Base-by-base conservation (phyloP, 2,888 invertebrate genomes). In the Orthonychiurus folsomi region DNA sequence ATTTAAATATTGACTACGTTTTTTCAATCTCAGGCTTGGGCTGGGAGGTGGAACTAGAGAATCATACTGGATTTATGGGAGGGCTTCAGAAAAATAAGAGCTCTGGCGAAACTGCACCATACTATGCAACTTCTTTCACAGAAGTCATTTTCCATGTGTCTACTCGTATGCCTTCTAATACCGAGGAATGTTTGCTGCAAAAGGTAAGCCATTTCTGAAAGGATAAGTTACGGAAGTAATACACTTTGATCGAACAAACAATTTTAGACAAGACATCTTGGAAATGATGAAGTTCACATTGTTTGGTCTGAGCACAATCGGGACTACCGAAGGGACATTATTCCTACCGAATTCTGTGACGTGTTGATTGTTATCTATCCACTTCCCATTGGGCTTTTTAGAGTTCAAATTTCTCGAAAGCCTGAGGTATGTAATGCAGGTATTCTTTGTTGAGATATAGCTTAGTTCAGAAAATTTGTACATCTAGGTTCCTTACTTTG, bases 331-430 rank as follows among this genome's bases (percentile, higher is more conserved):
- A 85, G 96, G 62, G 94, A 94, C 76, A 95, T 96, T 73, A 87
- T 99, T 76, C 95, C 97, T 61, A 99, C 99, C 15, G 96, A 99
- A 80, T 99, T 99, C 82, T 97, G 96, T 78, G 99, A 99, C 81
- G 93, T 99, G 68, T 84, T 99, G 66, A 93, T 99, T 75, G 90
- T 88, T 55, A 89, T 99, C 74, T 97, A 99, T 81, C 96, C 97
- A 1, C 80, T 96, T 74, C 89, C 89, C 75, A 70, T 66, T 57
- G 87, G 88, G 60, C 80, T 96, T 64, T 89, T 88, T 77, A 83
- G 95, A 64, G 87, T 93, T 73, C 92, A 93, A 65, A 88, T 95
- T 63, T 85, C 88, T 69, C 84, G 90, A 73, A 93, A 93, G 76
- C 85, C 87, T 0, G 90, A 91, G 77, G 91, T 91, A 75, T 80